These are phyloP conservation scores for Zaprionus africanus DNA, from an alignment of 1,140 invertebrate species.

Conservation along the genomic window DNA sequence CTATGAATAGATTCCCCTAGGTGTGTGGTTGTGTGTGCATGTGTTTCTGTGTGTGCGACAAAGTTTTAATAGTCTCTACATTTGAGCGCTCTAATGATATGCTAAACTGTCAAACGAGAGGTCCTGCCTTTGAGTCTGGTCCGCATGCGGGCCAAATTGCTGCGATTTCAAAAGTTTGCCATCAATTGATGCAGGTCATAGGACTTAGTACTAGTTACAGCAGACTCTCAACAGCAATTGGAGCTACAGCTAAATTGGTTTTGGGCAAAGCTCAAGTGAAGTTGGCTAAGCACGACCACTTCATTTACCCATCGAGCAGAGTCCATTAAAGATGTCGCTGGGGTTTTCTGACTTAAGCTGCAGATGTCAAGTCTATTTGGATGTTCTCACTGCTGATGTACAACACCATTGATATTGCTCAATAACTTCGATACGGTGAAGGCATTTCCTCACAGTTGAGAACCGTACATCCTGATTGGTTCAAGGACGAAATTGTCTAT, in stretches of 20 bases:
- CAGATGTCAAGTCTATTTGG: background rate
- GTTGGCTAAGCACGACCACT: background rate
- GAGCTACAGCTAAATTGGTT: background rate
- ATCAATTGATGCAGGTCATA: constrained; percentile 9
- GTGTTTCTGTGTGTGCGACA: constrained; percentile 32
- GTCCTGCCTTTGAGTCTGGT: constrained; percentile 7
- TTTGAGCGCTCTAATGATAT: constrained; percentile 78
- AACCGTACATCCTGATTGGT: too few relatives aligned
- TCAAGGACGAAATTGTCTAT: too few relatives aligned
- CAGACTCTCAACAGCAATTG: background rate
- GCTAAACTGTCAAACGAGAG: constrained; percentile 73
- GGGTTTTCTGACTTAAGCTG: background rate
- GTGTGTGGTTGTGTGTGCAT: constrained; percentile 17
- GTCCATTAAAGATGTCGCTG: constrained; percentile 7
- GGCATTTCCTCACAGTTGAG: too few relatives aligned
- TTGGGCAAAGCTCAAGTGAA: constrained; percentile 6
- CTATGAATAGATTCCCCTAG: constrained; percentile 36
- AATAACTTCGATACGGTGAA: background rate
- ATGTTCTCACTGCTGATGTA: too few relatives aligned
- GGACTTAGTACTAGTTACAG: background rate
- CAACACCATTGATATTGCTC: background rate
- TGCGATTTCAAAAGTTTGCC: constrained; percentile 42
- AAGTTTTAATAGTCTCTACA: constrained; percentile 78
- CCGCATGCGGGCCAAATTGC: constrained; percentile 28
- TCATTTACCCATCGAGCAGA: constrained; percentile 8